phyloP scores from a whole-genome alignment of 2,113 vertebrate species.

The Barbus barbus region DNA sequence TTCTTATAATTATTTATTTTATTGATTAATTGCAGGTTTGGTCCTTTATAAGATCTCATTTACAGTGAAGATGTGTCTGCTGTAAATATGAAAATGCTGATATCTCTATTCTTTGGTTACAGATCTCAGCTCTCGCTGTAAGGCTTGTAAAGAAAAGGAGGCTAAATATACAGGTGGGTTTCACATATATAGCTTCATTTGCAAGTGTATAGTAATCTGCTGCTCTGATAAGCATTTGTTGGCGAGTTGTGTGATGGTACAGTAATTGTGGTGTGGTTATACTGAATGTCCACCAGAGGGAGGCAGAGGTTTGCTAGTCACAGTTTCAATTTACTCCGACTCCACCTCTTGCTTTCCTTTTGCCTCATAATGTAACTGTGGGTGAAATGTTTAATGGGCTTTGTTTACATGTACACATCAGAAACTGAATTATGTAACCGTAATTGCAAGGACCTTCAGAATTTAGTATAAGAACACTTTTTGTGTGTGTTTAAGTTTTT shows the following conservation, averaged over 20 bases:
- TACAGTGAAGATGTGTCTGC: too few species aligned
- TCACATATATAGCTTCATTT: not conserved
- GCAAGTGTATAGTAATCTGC: not conserved
- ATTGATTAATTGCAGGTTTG: not conserved
- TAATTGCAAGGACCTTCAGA: not conserved
- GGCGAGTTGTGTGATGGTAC: not conserved
- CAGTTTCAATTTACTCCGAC: not conserved
- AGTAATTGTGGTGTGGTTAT: not conserved
- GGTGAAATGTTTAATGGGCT: not conserved
- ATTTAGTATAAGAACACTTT: not conserved
- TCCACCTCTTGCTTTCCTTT: too few species aligned
- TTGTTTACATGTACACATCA: not conserved
- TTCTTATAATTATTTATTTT: too few species aligned
- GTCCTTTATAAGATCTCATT: not conserved
- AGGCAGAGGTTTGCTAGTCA: not conserved
- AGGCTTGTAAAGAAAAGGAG: not conserved
- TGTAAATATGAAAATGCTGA: not conserved
- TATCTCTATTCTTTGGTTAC: not conserved
- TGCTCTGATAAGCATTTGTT: not conserved
- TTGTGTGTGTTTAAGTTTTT: not conserved
- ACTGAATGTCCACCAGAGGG: conserved; percentile 22
- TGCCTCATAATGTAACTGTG: not conserved
- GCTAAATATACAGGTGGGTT: not conserved
- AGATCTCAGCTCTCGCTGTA: not conserved
- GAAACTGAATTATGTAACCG: not conserved